Percentiles rank a stretch among this genome's conserved stretches.
These are phyloP conservation scores for Drosophila rhopaloa DNA, from an alignment of 1,140 invertebrate genomes.

Conservation along the genomic window DNA sequence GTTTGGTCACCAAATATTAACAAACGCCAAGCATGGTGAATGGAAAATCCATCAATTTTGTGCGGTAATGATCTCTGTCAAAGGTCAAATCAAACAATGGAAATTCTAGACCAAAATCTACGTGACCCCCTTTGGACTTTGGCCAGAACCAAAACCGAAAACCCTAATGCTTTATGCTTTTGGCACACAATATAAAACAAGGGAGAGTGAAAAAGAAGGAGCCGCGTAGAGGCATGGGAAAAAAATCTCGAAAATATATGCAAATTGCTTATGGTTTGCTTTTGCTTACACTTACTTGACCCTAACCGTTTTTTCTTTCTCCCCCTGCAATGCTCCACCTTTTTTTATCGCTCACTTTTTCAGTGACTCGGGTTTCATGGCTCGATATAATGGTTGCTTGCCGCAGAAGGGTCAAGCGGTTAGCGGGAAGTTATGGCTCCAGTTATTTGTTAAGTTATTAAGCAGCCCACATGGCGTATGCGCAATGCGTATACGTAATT, in stretches of 20 bases:
- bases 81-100: constrained; percentile 49
- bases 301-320: constrained; percentile 14
- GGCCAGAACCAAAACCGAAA: constrained; percentile 14
- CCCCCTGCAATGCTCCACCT: constrained; percentile 14
- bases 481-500: constrained; percentile 54
- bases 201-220: constrained; percentile 1
- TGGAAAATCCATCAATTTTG: constrained; percentile 53
- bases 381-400: constrained; percentile 48
- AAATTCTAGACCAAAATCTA: constrained; percentile 45
- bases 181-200: constrained; percentile 18
- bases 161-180: constrained; percentile 41
- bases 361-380: constrained; percentile 27
- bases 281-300: constrained; percentile 72
- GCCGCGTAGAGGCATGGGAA: constrained; percentile 5
- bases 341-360: constrained; percentile 61
- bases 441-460: constrained; percentile 75
- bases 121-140: constrained; percentile 47
- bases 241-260: constrained; percentile 64
- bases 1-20: constrained; percentile 36
- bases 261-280: constrained; percentile 70
- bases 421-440: constrained; percentile 41
- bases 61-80: constrained; percentile 50
- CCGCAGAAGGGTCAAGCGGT: constrained; percentile 8
- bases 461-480: constrained; percentile 53
- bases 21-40: constrained; percentile 17